Conservation (phyloP, 2,888 invertebrate species). For the Leptarthrus brevirostris region DNA sequence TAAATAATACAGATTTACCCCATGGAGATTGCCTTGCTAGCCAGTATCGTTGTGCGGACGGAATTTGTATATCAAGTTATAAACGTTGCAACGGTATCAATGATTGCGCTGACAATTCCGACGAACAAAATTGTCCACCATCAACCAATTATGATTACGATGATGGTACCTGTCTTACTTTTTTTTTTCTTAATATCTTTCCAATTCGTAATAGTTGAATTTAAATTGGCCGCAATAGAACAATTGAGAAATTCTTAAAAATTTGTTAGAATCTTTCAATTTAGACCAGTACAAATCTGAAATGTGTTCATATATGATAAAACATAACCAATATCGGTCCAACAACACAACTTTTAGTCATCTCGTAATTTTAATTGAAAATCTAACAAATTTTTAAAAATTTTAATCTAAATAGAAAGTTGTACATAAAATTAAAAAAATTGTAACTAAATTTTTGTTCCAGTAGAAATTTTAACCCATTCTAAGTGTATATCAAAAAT, state of each 20-base stretch:
- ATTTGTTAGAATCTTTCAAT: not conserved
- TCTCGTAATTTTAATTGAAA: too few relatives aligned
- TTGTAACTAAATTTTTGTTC: conserved; percentile 8
- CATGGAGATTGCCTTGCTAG: conserved; percentile 33
- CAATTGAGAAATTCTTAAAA: too few relatives aligned
- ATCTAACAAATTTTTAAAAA: too few relatives aligned
- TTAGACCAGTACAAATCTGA: too few relatives aligned
- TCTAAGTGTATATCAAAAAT: conserved; percentile 48
- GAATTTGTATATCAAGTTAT: conserved; percentile 72
- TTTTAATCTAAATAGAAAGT: not conserved
- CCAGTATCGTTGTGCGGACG: conserved; percentile 73
- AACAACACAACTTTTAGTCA: not conserved
- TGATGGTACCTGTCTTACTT: conserved; percentile 56
- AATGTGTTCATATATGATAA: too few relatives aligned
- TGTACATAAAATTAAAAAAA: not conserved
- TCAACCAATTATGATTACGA: conserved; percentile 61
- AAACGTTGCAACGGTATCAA: conserved; percentile 71
- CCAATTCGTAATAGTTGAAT: too few relatives aligned
- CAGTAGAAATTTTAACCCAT: not conserved
- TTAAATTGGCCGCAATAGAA: not conserved
- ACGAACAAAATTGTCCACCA: conserved; percentile 72
- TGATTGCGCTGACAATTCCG: conserved; percentile 73
- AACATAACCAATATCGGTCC: too few relatives aligned
- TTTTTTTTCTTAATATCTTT: conserved; percentile 2
- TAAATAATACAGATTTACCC: conserved; percentile 26